Conservation (phyloP, 2,113 vertebrate genomes). For the Agelaius tricolor region DNA sequence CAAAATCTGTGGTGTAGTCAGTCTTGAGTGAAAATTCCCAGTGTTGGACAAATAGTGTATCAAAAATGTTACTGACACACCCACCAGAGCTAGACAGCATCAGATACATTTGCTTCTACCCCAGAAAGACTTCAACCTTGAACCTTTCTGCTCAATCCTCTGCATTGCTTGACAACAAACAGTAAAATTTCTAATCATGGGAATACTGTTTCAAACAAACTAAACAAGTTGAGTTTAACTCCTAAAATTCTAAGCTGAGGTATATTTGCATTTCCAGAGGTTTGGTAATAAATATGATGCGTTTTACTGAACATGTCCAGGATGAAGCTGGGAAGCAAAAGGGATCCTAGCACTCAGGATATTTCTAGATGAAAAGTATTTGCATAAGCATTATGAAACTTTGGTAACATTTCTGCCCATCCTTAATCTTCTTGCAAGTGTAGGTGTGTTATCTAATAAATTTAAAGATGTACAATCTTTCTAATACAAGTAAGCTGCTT, state of each 20-base stretch:
- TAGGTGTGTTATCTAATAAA: slow-evolving; percentile 3
- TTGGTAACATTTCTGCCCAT: background rate
- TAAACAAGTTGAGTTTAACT: slow-evolving; percentile 19
- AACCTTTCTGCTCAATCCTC: background rate
- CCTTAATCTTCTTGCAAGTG: background rate
- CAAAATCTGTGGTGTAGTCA: background rate
- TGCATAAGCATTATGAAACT: background rate
- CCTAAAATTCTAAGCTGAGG: background rate
- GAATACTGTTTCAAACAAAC: slow-evolving; percentile 17
- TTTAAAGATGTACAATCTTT: background rate
- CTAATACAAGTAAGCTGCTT: background rate
- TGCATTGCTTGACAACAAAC: background rate
- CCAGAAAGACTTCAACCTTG: background rate
- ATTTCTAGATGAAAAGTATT: background rate
- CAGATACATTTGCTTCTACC: background rate
- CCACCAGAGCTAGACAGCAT: background rate
- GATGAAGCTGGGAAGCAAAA: slow-evolving; percentile 52
- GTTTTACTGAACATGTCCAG: slow-evolving; percentile 50
- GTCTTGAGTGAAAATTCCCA: background rate
- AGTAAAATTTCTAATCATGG: background rate
- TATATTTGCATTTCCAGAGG: background rate
- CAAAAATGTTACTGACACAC: background rate
- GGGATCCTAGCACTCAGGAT: background rate
- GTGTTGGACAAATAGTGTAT: background rate
- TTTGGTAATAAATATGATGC: background rate